Evolutionary conservation across 2,888 invertebrate genomes (phyloP).

Genomic region (Ornithoptera priamus): DNA sequence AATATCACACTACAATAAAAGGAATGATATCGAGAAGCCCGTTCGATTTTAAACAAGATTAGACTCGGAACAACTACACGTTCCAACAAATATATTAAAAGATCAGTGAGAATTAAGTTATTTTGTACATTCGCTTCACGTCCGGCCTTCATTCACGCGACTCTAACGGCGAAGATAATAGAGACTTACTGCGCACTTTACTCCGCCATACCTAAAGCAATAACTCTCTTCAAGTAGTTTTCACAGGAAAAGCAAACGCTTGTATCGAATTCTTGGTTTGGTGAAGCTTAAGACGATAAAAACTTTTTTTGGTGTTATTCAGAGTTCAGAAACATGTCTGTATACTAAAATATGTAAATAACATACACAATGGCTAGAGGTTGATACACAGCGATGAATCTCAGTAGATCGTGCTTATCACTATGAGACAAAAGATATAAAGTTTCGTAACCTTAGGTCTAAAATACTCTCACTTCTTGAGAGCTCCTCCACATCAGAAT

Average conservation of each 20-base stretch:
- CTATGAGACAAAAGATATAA: no score
- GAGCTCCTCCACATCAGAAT: no score
- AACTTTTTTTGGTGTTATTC: slow-evolving; percentile 26
- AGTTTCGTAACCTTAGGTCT: no score
- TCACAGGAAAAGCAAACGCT: slow-evolving; percentile 51
- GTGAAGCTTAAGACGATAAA: slow-evolving; percentile 41
- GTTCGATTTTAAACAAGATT: neutral
- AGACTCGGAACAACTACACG: slow-evolving; percentile 28
- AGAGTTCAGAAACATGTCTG: neutral
- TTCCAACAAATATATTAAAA: slow-evolving; percentile 32
- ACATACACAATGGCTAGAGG: no score
- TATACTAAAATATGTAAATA: no score
- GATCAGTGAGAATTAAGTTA: slow-evolving; percentile 58
- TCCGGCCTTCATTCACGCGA: slow-evolving; percentile 75
- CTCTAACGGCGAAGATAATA: slow-evolving; percentile 77
- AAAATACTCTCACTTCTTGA: no score
- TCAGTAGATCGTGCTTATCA: no score
- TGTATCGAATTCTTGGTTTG: slow-evolving; percentile 42
- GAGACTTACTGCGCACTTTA: slow-evolving; percentile 78
- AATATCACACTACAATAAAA: neutral
- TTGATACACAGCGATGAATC: no score
- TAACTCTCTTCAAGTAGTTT: slow-evolving; percentile 68
- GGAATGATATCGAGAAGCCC: neutral
- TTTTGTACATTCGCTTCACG: slow-evolving; percentile 71
- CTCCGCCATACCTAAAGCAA: slow-evolving; percentile 69